Conservation (phyloP, 2,113 vertebrate genomes). For the Myxocyprinus asiaticus region DNA sequence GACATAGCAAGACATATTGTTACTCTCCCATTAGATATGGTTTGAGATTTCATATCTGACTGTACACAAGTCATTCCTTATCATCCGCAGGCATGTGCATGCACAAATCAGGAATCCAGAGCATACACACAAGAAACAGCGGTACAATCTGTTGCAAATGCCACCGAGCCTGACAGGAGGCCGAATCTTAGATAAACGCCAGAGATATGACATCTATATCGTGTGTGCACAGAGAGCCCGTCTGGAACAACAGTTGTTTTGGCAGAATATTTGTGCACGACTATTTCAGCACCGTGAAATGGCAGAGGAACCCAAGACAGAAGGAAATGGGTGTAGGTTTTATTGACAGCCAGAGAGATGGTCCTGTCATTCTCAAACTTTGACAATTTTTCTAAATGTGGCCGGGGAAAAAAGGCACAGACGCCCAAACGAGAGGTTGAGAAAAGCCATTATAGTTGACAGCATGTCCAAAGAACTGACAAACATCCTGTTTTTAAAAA, state of each 20-base stretch:
- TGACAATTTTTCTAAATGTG: background rate
- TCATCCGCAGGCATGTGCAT: background rate
- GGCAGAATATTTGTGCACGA: conserved; percentile 34
- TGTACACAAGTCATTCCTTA: too few relatives aligned
- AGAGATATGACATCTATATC: background rate
- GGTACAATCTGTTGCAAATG: conserved; percentile 8
- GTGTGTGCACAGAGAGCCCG: background rate
- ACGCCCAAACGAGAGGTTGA: conserved; percentile 19
- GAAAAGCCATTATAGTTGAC: conserved; percentile 33
- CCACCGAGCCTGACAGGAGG: conserved; percentile 10
- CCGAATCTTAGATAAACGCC: background rate
- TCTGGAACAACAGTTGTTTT: conserved; percentile 24
- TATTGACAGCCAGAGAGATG: conserved; percentile 29
- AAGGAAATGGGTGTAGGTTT: conserved; percentile 19
- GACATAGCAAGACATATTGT: background rate
- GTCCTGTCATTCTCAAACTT: conserved; percentile 29
- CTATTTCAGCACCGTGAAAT: conserved; percentile 1
- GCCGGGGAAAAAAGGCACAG: background rate
- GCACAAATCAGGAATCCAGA: background rate
- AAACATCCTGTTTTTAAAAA: too few relatives aligned
- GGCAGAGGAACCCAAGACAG: background rate
- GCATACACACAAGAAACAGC: background rate
- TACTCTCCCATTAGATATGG: background rate
- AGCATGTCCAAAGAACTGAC: too few relatives aligned
- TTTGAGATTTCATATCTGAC: background rate